Evolutionary conservation across 2,888 invertebrate species (phyloP).

Genomic region (Griposia aprilina): DNA sequence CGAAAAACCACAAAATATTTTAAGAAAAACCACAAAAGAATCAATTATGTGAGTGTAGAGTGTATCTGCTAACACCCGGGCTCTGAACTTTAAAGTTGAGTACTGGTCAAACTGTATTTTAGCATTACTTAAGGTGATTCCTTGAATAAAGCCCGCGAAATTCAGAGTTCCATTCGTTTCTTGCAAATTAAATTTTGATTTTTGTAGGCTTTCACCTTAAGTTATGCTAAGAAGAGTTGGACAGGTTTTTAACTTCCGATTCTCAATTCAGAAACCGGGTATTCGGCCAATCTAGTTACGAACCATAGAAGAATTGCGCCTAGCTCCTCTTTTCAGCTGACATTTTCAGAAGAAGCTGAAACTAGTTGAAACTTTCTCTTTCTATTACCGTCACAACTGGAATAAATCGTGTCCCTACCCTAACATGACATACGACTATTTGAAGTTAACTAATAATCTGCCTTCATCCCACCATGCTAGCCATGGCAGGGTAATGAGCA

Average conservation of each 20-base stretch:
- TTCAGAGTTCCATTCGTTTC: not conserved
- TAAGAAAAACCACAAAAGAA: too few species aligned
- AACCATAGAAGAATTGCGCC: not conserved
- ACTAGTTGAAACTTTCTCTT: too few species aligned
- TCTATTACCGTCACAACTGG: not conserved
- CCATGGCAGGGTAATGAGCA: conserved; percentile 66
- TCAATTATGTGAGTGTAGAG: not conserved
- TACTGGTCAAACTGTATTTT: not conserved
- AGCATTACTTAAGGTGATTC: not conserved
- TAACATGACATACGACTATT: conserved; percentile 62
- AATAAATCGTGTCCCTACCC: conserved; percentile 39
- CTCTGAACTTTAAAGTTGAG: not conserved
- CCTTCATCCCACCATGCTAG: conserved; percentile 57
- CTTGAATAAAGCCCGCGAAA: not conserved
- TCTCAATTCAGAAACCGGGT: not conserved
- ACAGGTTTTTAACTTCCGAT: not conserved
- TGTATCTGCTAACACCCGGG: not conserved
- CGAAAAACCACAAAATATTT: too few species aligned
- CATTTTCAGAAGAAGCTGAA: too few species aligned
- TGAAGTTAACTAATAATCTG: conserved; percentile 61
- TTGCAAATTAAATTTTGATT: not conserved
- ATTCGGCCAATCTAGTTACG: not conserved
- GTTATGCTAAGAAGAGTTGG: not conserved
- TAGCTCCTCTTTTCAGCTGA: not conserved
- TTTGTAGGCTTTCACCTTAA: not conserved